Base-by-base conservation (phyloP, 1,140 invertebrate species). In the Pseudomyrmex flavicornis region DNA sequence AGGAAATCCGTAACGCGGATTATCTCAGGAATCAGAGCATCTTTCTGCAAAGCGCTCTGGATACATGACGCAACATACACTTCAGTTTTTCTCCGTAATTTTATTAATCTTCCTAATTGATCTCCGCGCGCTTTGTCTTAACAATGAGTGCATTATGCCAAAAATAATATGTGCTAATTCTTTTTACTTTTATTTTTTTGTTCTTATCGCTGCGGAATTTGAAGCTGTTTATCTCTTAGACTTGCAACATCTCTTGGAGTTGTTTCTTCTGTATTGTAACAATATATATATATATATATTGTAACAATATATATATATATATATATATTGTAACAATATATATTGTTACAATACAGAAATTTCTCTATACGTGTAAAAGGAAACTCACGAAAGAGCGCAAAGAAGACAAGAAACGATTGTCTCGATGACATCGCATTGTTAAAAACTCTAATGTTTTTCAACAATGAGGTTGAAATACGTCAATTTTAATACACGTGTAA, bases 21-120 rank as follows among this genome's bases (percentile, higher is more conserved):
- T 77, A 50, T 76, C 59, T 75, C 65, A 52, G 20, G 58, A 83
- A 87, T 83, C 46, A 46, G 20, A 59, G 20, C 58, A 20, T 50
- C 54, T 35, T 35, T 13, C 62, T 44, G 20, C 22, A 26, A 17
- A 9, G 62, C 9, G 17, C 59, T 35, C 5, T 5, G 35, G 12
- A 52, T 52, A 2, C 54, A 9, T 48, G 61, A 62, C 20, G 62
- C 13, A 68, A 26, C 48, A 9, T 65, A 7, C 22, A 26, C 22
- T 22, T 61, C 48, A 35, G n/a, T 20, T 7, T 35, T 44, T 48
- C 58, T 56, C 22, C 9, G 13, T 35, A 56, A 68, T 54, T 77
- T 56, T 5, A 66, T 44, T 68, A 58, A 17, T 59, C 54, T 22
- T 35, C 10, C 65, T 26, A 44, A 70, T 58, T 20, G 35, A 69